Conservation (phyloP, 2,113 vertebrate genomes). For the Procavia capensis region DNA sequence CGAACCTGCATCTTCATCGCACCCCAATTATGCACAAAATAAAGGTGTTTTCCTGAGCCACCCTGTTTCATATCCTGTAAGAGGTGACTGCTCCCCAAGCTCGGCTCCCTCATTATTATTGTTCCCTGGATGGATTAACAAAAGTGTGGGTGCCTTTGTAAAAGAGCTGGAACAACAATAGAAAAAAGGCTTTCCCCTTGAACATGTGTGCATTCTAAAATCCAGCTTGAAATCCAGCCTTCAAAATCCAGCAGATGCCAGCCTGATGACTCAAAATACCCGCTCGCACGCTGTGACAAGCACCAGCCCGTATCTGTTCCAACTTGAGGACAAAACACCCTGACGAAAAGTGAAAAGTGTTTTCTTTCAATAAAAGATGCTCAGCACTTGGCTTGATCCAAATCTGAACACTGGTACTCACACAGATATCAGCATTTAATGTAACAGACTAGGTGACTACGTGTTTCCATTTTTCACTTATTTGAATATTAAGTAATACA, state of each 20-base stretch:
- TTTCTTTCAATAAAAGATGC: neutral
- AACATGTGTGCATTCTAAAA: too few relatives aligned
- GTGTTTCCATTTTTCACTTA: neutral
- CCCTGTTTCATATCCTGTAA: constrained; percentile 3
- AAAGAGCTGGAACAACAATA: neutral
- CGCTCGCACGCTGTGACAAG: rapidly evolving
- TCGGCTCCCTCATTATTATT: rapidly evolving
- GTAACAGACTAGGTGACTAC: neutral
- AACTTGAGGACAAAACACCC: neutral
- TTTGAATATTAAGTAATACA: neutral
- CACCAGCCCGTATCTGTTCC: rapidly evolving
- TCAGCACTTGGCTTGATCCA: rapidly evolving
- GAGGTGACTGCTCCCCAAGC: neutral
- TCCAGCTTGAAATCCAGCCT: neutral
- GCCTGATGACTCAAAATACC: neutral
- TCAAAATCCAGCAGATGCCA: neutral
- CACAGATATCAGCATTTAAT: neutral
- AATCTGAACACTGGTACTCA: neutral
- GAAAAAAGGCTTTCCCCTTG: neutral
- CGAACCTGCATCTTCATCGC: neutral
- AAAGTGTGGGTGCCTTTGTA: neutral
- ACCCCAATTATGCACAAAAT: constrained; percentile 39
- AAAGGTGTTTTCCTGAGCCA: constrained; percentile 5
- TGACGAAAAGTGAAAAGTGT: rapidly evolving
- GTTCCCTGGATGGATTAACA: neutral